Conservation (phyloP, 2,113 vertebrate genomes). For the Taxidea taxus region DNA sequence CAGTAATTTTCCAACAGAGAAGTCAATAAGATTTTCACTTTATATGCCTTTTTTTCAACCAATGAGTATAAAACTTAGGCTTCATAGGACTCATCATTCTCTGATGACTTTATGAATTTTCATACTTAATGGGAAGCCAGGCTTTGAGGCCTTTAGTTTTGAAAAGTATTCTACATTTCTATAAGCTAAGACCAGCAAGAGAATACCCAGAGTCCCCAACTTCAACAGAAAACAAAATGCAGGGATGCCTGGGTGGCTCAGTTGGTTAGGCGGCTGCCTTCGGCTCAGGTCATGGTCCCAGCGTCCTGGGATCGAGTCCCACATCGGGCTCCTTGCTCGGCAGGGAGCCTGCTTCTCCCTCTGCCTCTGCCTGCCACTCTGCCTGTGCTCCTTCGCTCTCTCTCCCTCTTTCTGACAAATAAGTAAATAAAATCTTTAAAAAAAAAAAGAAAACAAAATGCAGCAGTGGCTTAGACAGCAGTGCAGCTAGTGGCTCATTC, state of each 20-base stretch:
- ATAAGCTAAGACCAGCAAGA: not conserved
- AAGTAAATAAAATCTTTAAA: too few species aligned
- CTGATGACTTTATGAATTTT: not conserved
- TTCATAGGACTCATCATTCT: not conserved
- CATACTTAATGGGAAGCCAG: not conserved
- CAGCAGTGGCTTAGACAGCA: not conserved
- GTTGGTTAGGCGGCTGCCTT: too few species aligned
- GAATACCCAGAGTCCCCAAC: not conserved
- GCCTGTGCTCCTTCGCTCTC: too few species aligned
- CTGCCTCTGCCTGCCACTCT: too few species aligned
- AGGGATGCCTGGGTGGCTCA: too few species aligned
- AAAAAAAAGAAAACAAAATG: not conserved
- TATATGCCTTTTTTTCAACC: not conserved
- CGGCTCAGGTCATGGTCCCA: too few species aligned
- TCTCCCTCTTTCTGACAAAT: too few species aligned
- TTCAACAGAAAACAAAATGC: not conserved
- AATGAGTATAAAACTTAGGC: not conserved
- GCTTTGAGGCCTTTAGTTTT: not conserved
- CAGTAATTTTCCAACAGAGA: not conserved
- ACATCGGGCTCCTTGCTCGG: too few species aligned
- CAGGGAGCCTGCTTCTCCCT: too few species aligned
- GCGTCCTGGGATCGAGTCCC: too few species aligned
- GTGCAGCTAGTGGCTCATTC: not conserved
- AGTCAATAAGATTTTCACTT: not conserved
- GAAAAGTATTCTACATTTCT: not conserved